Conservation (phyloP, 2,797 vertebrate genomes). For the Microtus agrestis region DNA sequence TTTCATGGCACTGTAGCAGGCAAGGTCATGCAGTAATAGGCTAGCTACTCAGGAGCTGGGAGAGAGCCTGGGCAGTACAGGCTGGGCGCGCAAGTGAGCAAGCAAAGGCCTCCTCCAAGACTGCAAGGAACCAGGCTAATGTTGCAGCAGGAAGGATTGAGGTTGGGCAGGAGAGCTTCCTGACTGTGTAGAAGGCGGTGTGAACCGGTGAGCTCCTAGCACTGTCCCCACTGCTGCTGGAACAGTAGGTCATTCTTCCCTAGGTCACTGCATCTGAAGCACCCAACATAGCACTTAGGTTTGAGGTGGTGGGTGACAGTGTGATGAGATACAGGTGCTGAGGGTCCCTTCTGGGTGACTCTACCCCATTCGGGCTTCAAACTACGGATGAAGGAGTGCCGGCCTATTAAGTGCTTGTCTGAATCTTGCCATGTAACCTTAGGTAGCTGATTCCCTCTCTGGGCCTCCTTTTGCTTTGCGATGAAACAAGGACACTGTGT, state of each 20-base stretch:
- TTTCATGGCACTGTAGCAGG: constrained; percentile 10
- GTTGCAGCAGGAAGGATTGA: constrained; percentile 50
- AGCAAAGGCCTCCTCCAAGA: not conserved
- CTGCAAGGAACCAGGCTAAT: not conserved
- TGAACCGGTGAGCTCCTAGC: not conserved
- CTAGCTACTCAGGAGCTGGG: constrained; percentile 34
- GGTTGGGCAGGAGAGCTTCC: constrained; percentile 19
- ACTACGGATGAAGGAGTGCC: not conserved
- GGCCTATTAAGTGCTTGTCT: not conserved
- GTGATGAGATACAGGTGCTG: not conserved
- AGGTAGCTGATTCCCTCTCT: not conserved
- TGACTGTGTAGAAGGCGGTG: not conserved
- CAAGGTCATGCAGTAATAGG: not conserved
- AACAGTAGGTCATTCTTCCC: not conserved
- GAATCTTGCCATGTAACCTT: not conserved
- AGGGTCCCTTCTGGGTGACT: not conserved
- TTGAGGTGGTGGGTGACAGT: not conserved
- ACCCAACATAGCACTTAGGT: not conserved
- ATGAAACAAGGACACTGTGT: not conserved
- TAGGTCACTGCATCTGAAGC: not conserved
- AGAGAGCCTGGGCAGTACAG: not conserved
- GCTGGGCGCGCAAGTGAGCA: not conserved
- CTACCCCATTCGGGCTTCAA: not conserved
- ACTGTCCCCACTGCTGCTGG: not conserved
- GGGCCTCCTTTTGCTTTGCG: constrained; percentile 12